Percentiles rank a stretch among this genome's conserved stretches.
phyloP scores from a whole-genome alignment of 2,797 vertebrate genomes.

The Serranus cabrilla region DNA sequence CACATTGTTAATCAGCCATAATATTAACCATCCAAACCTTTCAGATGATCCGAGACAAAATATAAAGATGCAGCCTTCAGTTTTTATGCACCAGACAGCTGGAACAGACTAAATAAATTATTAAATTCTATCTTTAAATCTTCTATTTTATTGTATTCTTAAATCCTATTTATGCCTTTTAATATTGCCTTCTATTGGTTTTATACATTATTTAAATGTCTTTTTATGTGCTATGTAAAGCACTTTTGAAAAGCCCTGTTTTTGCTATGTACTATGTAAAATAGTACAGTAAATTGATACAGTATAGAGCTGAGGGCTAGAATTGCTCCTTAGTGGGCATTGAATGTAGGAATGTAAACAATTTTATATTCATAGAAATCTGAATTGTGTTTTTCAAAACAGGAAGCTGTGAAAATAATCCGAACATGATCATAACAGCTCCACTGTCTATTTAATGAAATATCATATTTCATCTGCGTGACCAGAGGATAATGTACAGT shows the following conservation, averaged over 20 bases:
- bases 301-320: neutral
- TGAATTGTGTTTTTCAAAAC: neutral
- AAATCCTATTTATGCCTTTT: neutral
- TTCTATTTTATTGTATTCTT: neutral
- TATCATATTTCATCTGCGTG: constrained; percentile 5
- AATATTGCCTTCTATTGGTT: neutral
- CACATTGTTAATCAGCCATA: neutral
- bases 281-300: too few relatives aligned
- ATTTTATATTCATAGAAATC: neutral
- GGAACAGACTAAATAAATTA: neutral
- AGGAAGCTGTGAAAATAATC: constrained; percentile 5
- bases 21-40: neutral
- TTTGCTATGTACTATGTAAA: neutral
- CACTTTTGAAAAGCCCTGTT: neutral
- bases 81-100: neutral
- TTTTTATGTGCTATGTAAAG: neutral
- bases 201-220: neutral
- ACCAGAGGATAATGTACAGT: neutral
- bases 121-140: neutral
- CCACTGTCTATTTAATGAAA: neutral
- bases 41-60: neutral
- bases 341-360: neutral
- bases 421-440: neutral
- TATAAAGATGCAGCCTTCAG: neutral
- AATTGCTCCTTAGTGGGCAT: neutral